Evolutionary conservation across 2,888 invertebrate genomes (phyloP).

Genomic region (Nephrotoma flavescens): DNA sequence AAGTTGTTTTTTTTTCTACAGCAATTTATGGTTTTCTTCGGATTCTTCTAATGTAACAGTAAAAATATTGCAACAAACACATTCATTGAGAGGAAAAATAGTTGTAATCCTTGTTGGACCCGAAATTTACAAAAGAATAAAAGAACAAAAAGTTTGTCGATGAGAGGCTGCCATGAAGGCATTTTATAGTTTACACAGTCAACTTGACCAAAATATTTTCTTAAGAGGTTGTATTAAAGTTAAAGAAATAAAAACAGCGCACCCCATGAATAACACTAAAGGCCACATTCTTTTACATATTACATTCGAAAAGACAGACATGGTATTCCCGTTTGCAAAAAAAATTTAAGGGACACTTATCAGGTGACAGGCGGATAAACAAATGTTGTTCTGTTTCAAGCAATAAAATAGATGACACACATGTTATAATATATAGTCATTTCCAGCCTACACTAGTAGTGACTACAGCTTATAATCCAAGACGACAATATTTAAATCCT

Average conservation of each 20-base stretch:
- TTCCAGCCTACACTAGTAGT: slow-evolving; percentile 4
- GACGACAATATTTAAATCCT: too few relatives aligned
- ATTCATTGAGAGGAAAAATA: too few relatives aligned
- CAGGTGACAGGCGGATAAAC: slow-evolving; percentile 7
- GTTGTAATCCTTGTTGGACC: slow-evolving; percentile 11
- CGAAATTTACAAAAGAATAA: slow-evolving; percentile 17
- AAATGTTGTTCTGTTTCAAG: slow-evolving; percentile 14
- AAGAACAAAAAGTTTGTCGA: slow-evolving; percentile 16
- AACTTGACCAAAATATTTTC: slow-evolving; percentile 17
- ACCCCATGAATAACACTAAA: slow-evolving; percentile 13
- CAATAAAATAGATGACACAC: too few relatives aligned
- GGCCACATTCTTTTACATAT: slow-evolving; percentile 1
- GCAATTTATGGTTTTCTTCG: too few relatives aligned
- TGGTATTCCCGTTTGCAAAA: slow-evolving; percentile 16
- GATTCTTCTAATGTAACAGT: too few relatives aligned
- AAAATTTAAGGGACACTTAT: slow-evolving; percentile 14
- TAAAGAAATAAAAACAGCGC: slow-evolving; percentile 13
- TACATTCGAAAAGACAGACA: slow-evolving; percentile 13
- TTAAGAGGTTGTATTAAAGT: slow-evolving; percentile 15
- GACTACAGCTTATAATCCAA: too few relatives aligned
- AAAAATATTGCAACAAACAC: too few relatives aligned
- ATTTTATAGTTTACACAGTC: slow-evolving; percentile 15
- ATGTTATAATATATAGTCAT: slow-evolving; percentile 3
- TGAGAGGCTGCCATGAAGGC: slow-evolving; percentile 11
- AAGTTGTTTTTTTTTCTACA: too few relatives aligned